phyloP scores from a whole-genome alignment of 2,888 invertebrate species.

The Mamestra brassicae region DNA sequence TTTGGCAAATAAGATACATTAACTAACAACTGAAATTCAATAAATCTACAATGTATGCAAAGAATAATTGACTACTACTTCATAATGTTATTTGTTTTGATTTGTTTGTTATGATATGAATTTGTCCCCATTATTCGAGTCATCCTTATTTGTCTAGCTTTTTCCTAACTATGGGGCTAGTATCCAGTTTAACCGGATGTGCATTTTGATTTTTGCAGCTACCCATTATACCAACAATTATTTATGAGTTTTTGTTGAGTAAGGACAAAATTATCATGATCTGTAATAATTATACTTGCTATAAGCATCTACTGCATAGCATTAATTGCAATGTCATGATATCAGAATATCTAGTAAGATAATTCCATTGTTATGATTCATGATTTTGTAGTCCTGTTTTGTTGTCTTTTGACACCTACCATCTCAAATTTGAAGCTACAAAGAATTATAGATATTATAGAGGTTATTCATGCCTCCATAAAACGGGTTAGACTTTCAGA shows the following conservation, averaged over 20 bases:
- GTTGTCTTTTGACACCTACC: not conserved
- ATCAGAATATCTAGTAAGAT: not conserved
- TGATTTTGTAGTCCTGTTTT: not conserved
- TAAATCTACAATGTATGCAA: too few relatives aligned
- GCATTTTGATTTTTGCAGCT: too few relatives aligned
- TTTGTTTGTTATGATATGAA: not conserved
- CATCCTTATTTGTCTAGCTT: too few relatives aligned
- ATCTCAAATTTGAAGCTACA: not conserved
- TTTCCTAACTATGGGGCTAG: too few relatives aligned
- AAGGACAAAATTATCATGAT: not conserved
- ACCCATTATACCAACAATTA: too few relatives aligned
- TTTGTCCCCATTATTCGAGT: not conserved
- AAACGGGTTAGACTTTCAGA: slow-evolving; percentile 39
- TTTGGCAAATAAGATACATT: too few relatives aligned
- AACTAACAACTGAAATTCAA: too few relatives aligned
- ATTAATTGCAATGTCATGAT: not conserved
- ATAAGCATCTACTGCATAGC: not conserved
- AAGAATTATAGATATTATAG: too few relatives aligned
- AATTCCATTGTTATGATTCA: slow-evolving; percentile 4
- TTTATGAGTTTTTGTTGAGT: not conserved
- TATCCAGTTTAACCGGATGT: too few relatives aligned
- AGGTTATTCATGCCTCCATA: not conserved
- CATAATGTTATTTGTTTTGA: not conserved
- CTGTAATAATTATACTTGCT: not conserved
- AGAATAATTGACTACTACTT: too few relatives aligned